Base-by-base conservation (phyloP, 2,113 vertebrate species). In the Sinocyclocheilus maitianheensis region DNA sequence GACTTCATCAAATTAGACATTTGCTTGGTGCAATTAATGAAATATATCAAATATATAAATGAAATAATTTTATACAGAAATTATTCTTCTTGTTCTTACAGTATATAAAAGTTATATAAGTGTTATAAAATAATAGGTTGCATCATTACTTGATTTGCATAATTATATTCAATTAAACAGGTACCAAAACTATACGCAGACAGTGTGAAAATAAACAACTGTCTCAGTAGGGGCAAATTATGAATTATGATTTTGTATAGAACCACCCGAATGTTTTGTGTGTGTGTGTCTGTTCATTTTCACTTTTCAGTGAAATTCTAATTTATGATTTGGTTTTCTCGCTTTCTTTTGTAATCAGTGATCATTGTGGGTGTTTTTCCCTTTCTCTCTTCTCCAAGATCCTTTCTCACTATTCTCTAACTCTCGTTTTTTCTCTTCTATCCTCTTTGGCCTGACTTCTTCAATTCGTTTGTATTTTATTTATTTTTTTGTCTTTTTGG, bases 401-500 rank as follows among this genome's bases (percentile, higher is more conserved):
- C 72, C 4, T 85, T 82, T 85, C 30, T 83, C 40, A n/a, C 48
- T 11, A 13, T 53, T 37, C 77, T 60, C 84, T 63, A 79, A 67
- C 53, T 86, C 74, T 76, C 53, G 22, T 48, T 83, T 88, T 77
- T 90, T 62, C 20, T 84, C 83, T 77, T 84, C 72, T 74, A 84
- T 76, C 86, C 69, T 84, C 78, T 83, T 75, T 53, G 63, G 83
- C 83, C 77, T 80, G 87, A 82, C 14, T 87, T 89, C 78, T 88
- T 81, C 86, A 89, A 89, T 91, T 89, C 88, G 77, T 88, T 83
- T 92, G 90, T 46, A 6, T 90, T 89, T 93, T 93, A 92, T 89
- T 94, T 93, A 43, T 77, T 85, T 16, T 93, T 48, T 74, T 92
- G 92, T 94, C 91, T 89, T 93, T 94, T 94, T 90, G 93, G 92